Conservation (phyloP, 1,140 invertebrate species). For the Probaryconus sp. region DNA sequence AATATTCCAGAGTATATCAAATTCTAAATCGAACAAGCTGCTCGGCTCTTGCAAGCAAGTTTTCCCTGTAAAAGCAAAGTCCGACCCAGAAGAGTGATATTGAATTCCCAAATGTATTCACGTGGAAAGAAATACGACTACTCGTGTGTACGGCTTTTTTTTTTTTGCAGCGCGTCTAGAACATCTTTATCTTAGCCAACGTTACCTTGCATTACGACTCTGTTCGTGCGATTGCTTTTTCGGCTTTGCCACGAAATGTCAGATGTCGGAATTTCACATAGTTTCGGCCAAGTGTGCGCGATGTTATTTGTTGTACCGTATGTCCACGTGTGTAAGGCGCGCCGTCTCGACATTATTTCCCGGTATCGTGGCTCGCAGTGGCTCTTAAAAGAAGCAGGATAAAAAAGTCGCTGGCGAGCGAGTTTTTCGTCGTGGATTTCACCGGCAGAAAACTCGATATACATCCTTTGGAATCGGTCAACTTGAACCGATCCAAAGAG, state of each 20-base stretch:
- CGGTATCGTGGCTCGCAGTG: no score
- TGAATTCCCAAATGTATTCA: conserved; percentile 61
- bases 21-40: conserved; percentile 22
- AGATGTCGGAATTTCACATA: conserved; percentile 42
- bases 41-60: conserved; percentile 16
- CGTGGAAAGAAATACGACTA: conserved; percentile 58
- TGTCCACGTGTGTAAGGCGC: neutral
- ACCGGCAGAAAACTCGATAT: conserved; percentile 23
- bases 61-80: conserved; percentile 43
- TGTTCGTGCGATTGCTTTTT: conserved; percentile 54
- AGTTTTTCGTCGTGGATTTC: no score
- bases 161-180: conserved; percentile 16
- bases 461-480: conserved; percentile 45
- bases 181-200: conserved; percentile 51
- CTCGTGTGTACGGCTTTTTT: conserved; percentile 41
- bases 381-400: no score
- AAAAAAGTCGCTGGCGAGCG: no score
- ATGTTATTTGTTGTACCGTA: conserved; percentile 31
- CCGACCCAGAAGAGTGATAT: conserved; percentile 56
- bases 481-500: conserved; percentile 34
- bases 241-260: conserved; percentile 45
- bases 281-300: conserved; percentile 16
- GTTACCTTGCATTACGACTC: conserved; percentile 49
- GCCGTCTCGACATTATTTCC: conserved; percentile 7
- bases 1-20: conserved; percentile 41